Evolutionary conservation across 2,797 vertebrate species (phyloP), one percentile per base, ranked within the genome.

Genomic region (Silurus aristotelis): DNA sequence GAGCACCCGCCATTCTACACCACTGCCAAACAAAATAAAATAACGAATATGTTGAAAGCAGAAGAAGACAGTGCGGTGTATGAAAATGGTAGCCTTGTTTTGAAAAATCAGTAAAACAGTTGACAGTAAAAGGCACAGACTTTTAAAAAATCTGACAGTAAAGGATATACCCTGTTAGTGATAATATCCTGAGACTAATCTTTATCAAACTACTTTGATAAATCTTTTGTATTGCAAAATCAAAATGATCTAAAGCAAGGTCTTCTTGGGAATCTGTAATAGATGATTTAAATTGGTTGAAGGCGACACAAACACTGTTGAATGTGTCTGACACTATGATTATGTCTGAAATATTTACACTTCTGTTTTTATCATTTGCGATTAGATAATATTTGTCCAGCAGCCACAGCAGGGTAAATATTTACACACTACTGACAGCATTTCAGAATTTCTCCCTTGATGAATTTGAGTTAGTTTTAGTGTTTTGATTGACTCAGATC

Each of bases 1-100:
- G 19, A 56, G 52, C 25, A 10, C 82, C 76, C 15, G 85, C 27
- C 66, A 20, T 85, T 73, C 66, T 48, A 60, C 66, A 31, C 6
- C 14, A n/a, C 63, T 84, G 83, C 72, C 85, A 87, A 87, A 71
- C 22, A n/a, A 83, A 85, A 89, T 56, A 79, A 70, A 76, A 82
- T 20, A 76, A 82, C 20, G 5, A 80, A 27, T 10, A 86, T 6
- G 20, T 5, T 12, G 15, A 31, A 17, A 77, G 60, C 2, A 38
- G 20, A 15, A 66, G 2, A 75, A 58, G 5, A 6, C 15, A 55
- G 68, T 52, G 48, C 48, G 10, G 15, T 55, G 19, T 25, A 43
- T 27, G 58, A 55, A n/a, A 80, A 73, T 48, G 20, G 22, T 0
- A 48, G 22, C 31, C 10, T 64, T 43, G 43, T 43, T 43, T 38